Evolutionary conservation across 1,140 invertebrate genomes (phyloP), one percentile per base, ranked within the genome.

Genomic region (Paramacrobiotus metropolitanus): DNA sequence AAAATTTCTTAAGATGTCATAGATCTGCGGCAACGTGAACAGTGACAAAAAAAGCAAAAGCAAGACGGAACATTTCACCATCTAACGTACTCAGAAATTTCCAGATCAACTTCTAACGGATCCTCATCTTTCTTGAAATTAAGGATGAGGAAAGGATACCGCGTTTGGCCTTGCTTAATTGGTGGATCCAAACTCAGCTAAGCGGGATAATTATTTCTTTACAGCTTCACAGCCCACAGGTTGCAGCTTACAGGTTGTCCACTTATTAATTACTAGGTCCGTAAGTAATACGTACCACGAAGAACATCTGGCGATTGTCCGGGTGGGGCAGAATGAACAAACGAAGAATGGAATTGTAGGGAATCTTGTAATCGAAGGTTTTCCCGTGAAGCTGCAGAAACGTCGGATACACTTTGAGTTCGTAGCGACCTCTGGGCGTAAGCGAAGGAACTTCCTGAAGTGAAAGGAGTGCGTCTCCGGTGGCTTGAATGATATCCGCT

Each of bases 351-450:
- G 91, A 94, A 1, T 87, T 87, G 79, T 93, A 87, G 0, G 93
- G 90, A 67, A 99, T 96, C 75, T 99, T 99, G 75, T 98, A 99
- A 76, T 99, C 94, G 72, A 96, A 98, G 4, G 95, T 97, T 81
- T 99, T 99, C 74, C 95, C 95, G 71, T 99, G 95, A 60, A 99
- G 81, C 77, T 98, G 93, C 69, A 99, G 86, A 73, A 97, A 98
- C 1, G 87, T 83, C 62, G 87, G 85, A 70, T 94, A 99, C 45
- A 99, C 83, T 77, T 98, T 98, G 73, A 99, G 93, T 71, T 99
- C 95, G 71, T 99, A 99, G 64, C 95, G 89, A 81, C 95, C 95
- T 77, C 88, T 90, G 63, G 95, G 95, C 55, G 95, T 98, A 45
- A 98, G 83, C 75, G 93, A 98, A 66, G 96, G 89, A 63, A 98